Evolutionary conservation across 2,113 vertebrate species (phyloP).

Genomic region (Ornithorhynchus anatinus): DNA sequence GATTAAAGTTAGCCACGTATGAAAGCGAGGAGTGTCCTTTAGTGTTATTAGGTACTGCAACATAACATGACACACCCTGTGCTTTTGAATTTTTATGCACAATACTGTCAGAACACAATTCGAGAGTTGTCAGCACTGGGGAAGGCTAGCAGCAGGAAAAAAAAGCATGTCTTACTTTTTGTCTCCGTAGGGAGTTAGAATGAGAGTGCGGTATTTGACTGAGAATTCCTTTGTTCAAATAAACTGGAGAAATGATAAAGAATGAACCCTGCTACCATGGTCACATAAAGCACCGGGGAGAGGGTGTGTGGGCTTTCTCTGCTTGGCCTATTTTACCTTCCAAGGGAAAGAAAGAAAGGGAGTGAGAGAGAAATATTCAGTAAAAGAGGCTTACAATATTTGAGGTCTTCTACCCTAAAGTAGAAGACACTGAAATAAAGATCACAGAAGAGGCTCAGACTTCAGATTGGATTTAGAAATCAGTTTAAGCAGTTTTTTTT

Average conservation of each 20-base stretch:
- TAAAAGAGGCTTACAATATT: conserved; percentile 7
- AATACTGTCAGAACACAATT: background rate
- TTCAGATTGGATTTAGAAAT: conserved; percentile 29
- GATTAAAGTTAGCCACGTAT: no score
- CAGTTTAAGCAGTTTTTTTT: background rate
- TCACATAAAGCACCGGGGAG: background rate
- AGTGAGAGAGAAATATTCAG: conserved; percentile 8
- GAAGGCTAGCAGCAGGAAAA: background rate
- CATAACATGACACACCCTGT: background rate
- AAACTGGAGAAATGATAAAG: background rate
- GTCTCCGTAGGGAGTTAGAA: background rate
- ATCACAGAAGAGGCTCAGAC: background rate
- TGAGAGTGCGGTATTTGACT: background rate
- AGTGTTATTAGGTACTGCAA: background rate
- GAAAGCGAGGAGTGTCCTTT: background rate
- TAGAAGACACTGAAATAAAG: conserved; percentile 37
- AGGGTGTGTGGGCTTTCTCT: background rate
- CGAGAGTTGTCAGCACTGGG: background rate
- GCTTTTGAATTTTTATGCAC: background rate
- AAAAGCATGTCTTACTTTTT: background rate
- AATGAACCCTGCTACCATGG: background rate
- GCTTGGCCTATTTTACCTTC: background rate
- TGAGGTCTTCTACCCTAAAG: conserved; percentile 9
- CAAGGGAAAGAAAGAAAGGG: background rate
- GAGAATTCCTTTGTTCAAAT: background rate